Conservation (phyloP, 2,888 invertebrate genomes). For the Volucella inflata region DNA sequence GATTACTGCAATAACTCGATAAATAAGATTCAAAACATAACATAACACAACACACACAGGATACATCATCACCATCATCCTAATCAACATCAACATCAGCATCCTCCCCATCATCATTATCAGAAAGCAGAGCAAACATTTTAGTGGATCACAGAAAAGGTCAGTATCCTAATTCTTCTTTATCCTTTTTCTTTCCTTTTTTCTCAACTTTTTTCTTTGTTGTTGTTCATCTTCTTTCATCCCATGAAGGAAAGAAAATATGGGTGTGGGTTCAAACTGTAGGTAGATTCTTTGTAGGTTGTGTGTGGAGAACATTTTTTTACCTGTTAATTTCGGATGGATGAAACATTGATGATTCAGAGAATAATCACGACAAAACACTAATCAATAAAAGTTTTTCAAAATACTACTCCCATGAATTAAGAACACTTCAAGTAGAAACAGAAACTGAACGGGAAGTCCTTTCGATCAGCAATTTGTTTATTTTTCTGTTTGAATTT, state of each 20-base stretch:
- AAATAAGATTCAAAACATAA: constrained; percentile 53
- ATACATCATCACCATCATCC: constrained; percentile 24
- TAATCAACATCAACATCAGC: no score
- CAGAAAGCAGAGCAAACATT: constrained; percentile 18
- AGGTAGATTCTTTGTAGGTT: constrained; percentile 18
- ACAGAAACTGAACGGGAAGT: no score
- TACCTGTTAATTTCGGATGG: background rate
- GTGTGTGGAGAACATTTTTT: constrained; percentile 11
- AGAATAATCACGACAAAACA: no score
- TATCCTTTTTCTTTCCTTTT: constrained; percentile 35
- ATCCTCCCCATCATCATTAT: constrained; percentile 6
- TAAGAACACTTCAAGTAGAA: no score
- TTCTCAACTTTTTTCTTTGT: constrained; percentile 14
- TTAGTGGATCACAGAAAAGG: constrained; percentile 55
- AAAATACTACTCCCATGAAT: no score
- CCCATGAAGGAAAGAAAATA: constrained; percentile 48
- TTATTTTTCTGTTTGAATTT: no score
- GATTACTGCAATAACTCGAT: constrained; percentile 51
- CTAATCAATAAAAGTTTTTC: no score
- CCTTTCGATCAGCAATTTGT: no score
- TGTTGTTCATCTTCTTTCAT: constrained; percentile 34
- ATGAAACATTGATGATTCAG: background rate
- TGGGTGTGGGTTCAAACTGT: constrained; percentile 63
- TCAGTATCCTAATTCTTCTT: constrained; percentile 72
- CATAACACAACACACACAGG: constrained; percentile 40